Base-by-base conservation (phyloP, 2,797 vertebrate species). In the Catamblyrhynchus diadema region DNA sequence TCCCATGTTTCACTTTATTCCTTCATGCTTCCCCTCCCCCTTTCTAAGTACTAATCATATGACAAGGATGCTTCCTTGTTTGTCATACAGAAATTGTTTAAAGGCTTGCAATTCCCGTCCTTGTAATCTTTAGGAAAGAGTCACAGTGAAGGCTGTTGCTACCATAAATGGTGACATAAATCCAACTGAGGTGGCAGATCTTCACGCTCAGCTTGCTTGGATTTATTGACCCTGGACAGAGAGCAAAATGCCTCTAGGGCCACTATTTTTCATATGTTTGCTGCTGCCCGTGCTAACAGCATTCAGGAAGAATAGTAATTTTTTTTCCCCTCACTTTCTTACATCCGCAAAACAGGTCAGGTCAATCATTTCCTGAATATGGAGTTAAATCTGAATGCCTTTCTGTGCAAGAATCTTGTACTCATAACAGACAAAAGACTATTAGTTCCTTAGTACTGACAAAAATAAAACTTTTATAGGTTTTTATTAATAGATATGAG, bases 101-200 rank as follows among this genome's bases (percentile, higher is more conserved):
- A 74, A 91, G 53, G 69, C n/a, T 89, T 95, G 71, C 67, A 39
- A 11, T 87, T 87, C 69, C 53, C 10, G 0, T 48, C 71, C 81
- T 87, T 78, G 48, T 82, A 86, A 72, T 64, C 81, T 87, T 81
- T 25, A 53, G 74, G 65, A 73, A 82, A 51, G 56, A 84, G 57
- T 78, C 45, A 33, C 41, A 39, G 71, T 89, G 75, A 80, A 82
- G 64, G 56, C 53, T 85, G 32, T 90, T 85, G 65, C 87, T 94
- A 64, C 92, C 69, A 69, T 93, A 91, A 95, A 83, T 90, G 92
- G 93, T 80, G 92, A 78, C 79, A 77, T 74, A 94, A 95, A 94
- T 82, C 85, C 57, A 89, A 0, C 56, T 61, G 39, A 83, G 50
- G 79, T 94, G 79, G 60, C 23, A 7, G 48, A 71, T 94, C 57